These are phyloP conservation scores for Epistrophella euchroma DNA, from an alignment of 2,888 invertebrate species.

Conservation along the genomic window DNA sequence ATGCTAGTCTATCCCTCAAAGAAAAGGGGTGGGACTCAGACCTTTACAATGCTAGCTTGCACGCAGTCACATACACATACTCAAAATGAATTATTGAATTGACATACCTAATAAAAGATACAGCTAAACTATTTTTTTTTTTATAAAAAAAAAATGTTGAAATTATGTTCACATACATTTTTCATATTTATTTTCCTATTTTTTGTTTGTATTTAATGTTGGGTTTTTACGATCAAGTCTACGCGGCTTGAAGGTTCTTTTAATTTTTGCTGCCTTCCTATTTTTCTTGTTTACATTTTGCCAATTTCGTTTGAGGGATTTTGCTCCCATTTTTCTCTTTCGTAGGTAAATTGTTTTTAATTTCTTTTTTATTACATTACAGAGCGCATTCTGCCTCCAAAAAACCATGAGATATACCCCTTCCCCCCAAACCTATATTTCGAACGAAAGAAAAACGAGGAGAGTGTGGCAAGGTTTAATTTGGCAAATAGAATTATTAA, in stretches of 20 bases:
- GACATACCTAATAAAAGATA: too few relatives aligned
- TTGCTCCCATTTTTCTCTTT: constrained; percentile 34
- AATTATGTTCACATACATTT: too few relatives aligned
- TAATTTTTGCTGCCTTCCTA: constrained; percentile 20
- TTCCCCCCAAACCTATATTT: neutral
- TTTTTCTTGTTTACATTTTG: constrained; percentile 57
- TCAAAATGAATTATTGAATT: too few relatives aligned
- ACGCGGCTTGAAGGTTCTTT: neutral
- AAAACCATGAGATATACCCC: neutral
- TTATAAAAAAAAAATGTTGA: too few relatives aligned
- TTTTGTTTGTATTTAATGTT: neutral
- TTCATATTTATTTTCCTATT: neutral
- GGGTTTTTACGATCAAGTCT: neutral
- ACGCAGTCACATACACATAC: too few relatives aligned
- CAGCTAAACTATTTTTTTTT: too few relatives aligned
- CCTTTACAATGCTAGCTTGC: too few relatives aligned
- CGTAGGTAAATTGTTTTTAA: constrained; percentile 28
- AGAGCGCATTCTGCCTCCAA: neutral
- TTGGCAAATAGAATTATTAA: constrained; percentile 77
- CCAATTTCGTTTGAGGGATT: constrained; percentile 55
- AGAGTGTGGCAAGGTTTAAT: constrained; percentile 66
- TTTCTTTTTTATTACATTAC: constrained; percentile 29
- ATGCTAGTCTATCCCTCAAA: too few relatives aligned
- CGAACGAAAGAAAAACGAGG: neutral
- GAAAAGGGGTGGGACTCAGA: too few relatives aligned